Conservation (phyloP, 2,113 vertebrate species). For the Pseudorhombus dupliciocellatus region DNA sequence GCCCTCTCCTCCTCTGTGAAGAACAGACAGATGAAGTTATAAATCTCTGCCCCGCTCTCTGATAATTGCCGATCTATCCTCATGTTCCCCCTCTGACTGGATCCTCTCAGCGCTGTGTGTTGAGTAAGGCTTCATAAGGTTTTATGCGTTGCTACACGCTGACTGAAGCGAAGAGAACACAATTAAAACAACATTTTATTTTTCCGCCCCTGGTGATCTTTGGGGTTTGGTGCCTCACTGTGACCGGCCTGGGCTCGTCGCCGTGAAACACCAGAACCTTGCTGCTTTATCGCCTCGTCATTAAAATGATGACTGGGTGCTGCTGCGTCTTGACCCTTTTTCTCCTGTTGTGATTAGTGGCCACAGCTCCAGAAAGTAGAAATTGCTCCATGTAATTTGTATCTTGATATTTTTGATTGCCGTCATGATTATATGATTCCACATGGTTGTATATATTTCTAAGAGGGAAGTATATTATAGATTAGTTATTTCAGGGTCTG, state of each 20-base stretch:
- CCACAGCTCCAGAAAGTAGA: neutral
- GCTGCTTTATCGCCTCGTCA: conserved; percentile 12
- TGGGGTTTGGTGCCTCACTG: conserved; percentile 32
- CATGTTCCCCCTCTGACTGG: conserved; percentile 45
- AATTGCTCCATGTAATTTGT: conserved; percentile 33
- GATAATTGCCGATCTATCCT: conserved; percentile 69
- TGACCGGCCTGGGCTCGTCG: conserved; percentile 32
- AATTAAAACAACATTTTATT: conserved; percentile 37
- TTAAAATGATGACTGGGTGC: conserved; percentile 26
- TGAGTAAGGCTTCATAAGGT: conserved; percentile 58
- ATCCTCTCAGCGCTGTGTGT: conserved; percentile 34
- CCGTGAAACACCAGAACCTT: conserved; percentile 7
- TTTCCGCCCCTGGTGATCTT: conserved; percentile 14
- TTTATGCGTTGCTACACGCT: conserved; percentile 69
- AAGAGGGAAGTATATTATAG: conserved; percentile 51
- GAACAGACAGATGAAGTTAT: conserved; percentile 34
- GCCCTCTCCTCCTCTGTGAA: conserved; percentile 40
- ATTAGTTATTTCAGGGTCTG: conserved; percentile 57
- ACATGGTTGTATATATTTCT: conserved; percentile 42
- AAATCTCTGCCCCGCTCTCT: conserved; percentile 43
- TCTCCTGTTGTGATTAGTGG: conserved; percentile 4
- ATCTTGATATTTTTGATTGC: conserved; percentile 13
- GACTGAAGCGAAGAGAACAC: conserved; percentile 50
- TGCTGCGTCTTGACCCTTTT: conserved; percentile 5
- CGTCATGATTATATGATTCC: conserved; percentile 53